Conservation (phyloP, 2,888 invertebrate genomes). For the Melieria omissa region DNA sequence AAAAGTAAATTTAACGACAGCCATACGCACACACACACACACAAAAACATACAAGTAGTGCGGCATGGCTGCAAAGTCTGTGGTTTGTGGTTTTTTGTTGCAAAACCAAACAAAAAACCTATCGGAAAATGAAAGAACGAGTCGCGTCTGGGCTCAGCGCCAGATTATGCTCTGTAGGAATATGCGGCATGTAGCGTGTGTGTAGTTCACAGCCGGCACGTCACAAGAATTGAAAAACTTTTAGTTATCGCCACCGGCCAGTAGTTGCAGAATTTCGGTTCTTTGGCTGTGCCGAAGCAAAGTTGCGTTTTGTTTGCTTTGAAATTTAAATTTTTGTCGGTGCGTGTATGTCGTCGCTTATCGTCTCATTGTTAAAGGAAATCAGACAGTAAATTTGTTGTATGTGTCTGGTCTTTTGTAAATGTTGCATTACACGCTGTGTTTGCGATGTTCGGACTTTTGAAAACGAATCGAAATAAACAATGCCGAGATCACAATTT, state of each 20-base stretch:
- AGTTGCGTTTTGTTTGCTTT: too few species aligned
- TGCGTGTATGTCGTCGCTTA: too few species aligned
- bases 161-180: constrained; percentile 45
- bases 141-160: constrained; percentile 59
- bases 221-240: constrained; percentile 28
- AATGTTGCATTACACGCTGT: too few species aligned
- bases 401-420: too few species aligned
- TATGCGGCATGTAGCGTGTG: constrained; percentile 31
- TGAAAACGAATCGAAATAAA: too few species aligned
- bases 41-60: constrained; percentile 50
- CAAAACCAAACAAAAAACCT: constrained; percentile 3
- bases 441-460: too few species aligned
- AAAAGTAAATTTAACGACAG: constrained; percentile 47
- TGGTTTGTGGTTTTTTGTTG: constrained; percentile 23
- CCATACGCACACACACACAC: constrained; percentile 38
- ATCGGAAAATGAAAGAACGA: constrained; percentile 16
- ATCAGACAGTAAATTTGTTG: too few species aligned
- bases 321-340: too few species aligned
- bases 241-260: background rate
- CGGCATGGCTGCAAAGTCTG: background rate
- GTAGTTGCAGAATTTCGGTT: too few species aligned
- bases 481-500: too few species aligned
- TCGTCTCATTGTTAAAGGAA: too few species aligned
- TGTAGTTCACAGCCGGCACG: constrained; percentile 35
- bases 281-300: too few species aligned